These are phyloP conservation scores for Erpobdella octoculata DNA, from an alignment of 2,888 invertebrate genomes.

Conservation along the genomic window DNA sequence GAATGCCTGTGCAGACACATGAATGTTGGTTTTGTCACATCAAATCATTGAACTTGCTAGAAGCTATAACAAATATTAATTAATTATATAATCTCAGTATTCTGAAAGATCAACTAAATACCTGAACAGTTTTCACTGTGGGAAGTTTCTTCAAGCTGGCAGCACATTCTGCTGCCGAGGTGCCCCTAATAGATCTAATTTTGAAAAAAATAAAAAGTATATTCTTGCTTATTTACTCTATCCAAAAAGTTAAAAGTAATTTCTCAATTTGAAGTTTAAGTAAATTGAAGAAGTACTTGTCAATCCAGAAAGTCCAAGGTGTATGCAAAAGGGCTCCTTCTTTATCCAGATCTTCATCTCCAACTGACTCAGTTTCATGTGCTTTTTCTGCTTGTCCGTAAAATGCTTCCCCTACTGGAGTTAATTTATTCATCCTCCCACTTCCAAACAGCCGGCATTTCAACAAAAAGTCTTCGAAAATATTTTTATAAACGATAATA, in stretches of 20 bases:
- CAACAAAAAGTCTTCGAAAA: not conserved
- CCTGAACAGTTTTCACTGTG: not conserved
- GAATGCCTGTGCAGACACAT: not conserved
- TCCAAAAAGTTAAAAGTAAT: not conserved
- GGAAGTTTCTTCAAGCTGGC: conserved; percentile 1
- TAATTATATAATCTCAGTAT: not conserved
- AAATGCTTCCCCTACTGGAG: not conserved
- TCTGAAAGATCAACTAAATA: too few relatives aligned
- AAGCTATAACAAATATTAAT: not conserved
- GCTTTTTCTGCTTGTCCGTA: not conserved
- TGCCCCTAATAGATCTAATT: conserved; percentile 6
- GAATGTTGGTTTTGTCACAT: too few relatives aligned
- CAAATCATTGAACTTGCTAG: not conserved
- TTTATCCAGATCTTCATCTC: not conserved
- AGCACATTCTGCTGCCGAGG: not conserved
- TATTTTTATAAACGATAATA: not conserved
- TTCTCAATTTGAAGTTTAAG: not conserved
- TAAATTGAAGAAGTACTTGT: not conserved
- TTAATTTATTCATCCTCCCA: not conserved
- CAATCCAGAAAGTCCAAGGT: not conserved
- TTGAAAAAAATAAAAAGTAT: not conserved
- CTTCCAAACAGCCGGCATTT: not conserved
- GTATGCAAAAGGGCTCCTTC: not conserved
- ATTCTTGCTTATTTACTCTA: not conserved
- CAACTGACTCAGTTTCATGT: not conserved